phyloP scores from a whole-genome alignment of 1,140 invertebrate genomes.

The Drosophila serrata region DNA sequence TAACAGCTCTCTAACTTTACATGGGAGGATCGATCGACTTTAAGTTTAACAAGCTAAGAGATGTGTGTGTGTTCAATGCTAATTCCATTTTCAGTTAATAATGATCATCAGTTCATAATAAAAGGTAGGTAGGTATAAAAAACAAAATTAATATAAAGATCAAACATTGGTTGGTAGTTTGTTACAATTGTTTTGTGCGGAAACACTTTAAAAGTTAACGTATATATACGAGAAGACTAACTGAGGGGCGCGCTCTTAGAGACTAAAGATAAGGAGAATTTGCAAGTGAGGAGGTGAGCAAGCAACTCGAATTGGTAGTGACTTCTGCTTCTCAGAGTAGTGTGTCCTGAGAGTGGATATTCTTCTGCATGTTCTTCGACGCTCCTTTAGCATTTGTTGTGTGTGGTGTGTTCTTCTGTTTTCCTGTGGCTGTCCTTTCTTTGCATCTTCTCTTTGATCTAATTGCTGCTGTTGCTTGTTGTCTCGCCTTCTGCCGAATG shows the following conservation, averaged over 20 bases:
- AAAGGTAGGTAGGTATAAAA: constrained; percentile 42
- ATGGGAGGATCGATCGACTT: constrained; percentile 42
- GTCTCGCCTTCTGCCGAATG: constrained; percentile 30
- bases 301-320: constrained; percentile 31
- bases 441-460: constrained; percentile 24
- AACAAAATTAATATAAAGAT: constrained; percentile 44
- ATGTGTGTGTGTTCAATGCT: constrained; percentile 30
- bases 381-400: constrained; percentile 4
- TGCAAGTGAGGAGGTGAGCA: constrained; percentile 26
- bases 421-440: constrained; percentile 49
- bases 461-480: constrained; percentile 25
- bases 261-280: constrained; percentile 25
- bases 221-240: constrained; percentile 47
- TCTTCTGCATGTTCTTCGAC: constrained; percentile 11
- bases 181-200: constrained; percentile 34
- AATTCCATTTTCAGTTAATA: constrained; percentile 43
- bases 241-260: constrained; percentile 33
- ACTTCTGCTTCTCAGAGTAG: constrained; percentile 12
- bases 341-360: constrained; percentile 21
- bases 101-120: constrained; percentile 29
- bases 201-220: constrained; percentile 51
- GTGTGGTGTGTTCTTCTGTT: constrained; percentile 4
- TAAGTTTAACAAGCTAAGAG: constrained; percentile 42
- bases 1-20: constrained; percentile 45
- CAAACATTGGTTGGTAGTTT: constrained; percentile 40